Evolutionary conservation across 2,888 invertebrate genomes (phyloP).

Genomic region (Epirrita christyi): DNA sequence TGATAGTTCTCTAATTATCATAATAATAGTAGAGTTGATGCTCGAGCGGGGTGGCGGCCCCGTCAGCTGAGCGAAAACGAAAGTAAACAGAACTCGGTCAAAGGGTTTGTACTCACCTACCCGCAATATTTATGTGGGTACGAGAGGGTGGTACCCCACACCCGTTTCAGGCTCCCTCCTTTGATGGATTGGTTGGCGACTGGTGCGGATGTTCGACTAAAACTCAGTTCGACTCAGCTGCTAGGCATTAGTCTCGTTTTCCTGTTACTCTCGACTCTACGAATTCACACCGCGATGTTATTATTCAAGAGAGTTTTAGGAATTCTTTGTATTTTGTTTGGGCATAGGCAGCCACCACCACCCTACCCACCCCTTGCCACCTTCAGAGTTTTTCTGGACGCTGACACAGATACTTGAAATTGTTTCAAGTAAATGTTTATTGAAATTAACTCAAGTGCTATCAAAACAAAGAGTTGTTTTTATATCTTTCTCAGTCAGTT

Average conservation of each 20-base stretch:
- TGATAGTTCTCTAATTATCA: conserved; percentile 81
- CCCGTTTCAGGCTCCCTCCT: conserved; percentile 79
- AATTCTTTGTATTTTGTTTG: conserved; percentile 74
- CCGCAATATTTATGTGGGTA: conserved; percentile 85
- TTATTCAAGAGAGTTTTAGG: conserved; percentile 77
- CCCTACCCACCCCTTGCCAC: conserved; percentile 41
- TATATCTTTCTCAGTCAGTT: conserved; percentile 29
- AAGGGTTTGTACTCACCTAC: conserved; percentile 85
- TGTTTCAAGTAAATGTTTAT: conserved; percentile 29
- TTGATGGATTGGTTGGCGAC: conserved; percentile 85
- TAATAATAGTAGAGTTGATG: conserved; percentile 78
- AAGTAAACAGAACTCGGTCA: conserved; percentile 86
- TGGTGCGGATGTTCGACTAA: conserved; percentile 79
- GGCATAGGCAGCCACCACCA: conserved; percentile 28
- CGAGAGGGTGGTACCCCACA: conserved; percentile 70
- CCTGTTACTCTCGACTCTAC: conserved; percentile 64
- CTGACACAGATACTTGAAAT: conserved; percentile 58
- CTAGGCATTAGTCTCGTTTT: conserved; percentile 76
- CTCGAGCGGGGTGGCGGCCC: conserved; percentile 72
- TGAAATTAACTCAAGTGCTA: conserved; percentile 21
- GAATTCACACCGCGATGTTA: conserved; percentile 76
- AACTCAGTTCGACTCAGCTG: conserved; percentile 73
- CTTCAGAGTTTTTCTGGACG: conserved; percentile 55
- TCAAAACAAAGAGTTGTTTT: conserved; percentile 23
- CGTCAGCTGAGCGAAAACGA: conserved; percentile 86